Base-by-base conservation (phyloP, 2,888 invertebrate genomes). In the Amaurobius ferox region DNA sequence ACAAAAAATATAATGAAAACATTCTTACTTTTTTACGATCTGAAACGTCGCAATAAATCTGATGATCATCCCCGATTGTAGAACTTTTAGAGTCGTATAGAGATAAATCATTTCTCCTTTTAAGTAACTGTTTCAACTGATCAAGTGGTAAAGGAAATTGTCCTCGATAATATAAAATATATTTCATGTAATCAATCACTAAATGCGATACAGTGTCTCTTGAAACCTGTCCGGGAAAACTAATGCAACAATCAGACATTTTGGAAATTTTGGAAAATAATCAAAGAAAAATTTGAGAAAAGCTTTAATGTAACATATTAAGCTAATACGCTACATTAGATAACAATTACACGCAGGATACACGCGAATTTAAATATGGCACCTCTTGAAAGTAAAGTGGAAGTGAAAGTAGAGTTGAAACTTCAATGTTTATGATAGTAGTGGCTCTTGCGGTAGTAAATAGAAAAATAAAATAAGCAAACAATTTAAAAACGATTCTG, bases 111-210 rank as follows among this genome's bases (percentile, higher is more conserved):
- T 19, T 39, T 1, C 35, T 23, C 13, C 11, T 1, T 23, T 9
- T 19, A 13, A 66, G n/a, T 68, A 9, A 68, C 32, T 28, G 40
- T 28, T 35, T 67, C 3, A 79, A 39, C 28, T 86, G 86, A 62
- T 86, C 79, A 6, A 86, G 64, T 16, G 79, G 86, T n/a, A 62
- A 67, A 40, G 86, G 86, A 44, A 86, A 79, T 29, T 86, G 86
- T 26, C 86, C 86, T 16, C 86, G 39, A 44, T 55, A 79, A 26
- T 74, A 86, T 13, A 86, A 62, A 16, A 73, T 64, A 40, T 79
- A 74, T 79, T 86, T 79, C 7, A 86, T 26, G 55, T 74, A 86
- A 32, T 86, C 86, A 39, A 74, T 64, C 3, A 73, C 68, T n/a
- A 86, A 68, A 23, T 61, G 48, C 16, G 40, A 55, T 16, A 73